phyloP scores from a whole-genome alignment of 2,888 invertebrate species.

The Caenorhabditis panamensis region DNA sequence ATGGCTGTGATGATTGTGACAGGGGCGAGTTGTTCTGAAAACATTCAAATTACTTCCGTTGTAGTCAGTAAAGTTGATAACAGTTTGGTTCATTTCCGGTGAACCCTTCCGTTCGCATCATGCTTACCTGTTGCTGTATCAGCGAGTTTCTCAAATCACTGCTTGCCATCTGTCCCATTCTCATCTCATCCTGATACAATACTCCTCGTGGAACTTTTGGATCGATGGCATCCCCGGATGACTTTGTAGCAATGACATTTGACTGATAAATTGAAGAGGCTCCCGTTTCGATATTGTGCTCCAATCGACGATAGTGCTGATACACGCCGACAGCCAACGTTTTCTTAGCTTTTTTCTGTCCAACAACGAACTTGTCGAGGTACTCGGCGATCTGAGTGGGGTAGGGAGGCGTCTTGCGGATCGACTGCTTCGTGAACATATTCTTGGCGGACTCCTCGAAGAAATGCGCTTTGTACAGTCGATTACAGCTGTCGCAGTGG shows the following conservation, averaged over 20 bases:
- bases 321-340: slow-evolving; percentile 97
- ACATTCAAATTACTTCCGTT: slow-evolving; percentile 30
- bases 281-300: slow-evolving; percentile 87
- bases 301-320: slow-evolving; percentile 96
- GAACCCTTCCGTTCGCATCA: slow-evolving; percentile 5
- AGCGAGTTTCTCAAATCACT: slow-evolving; percentile 57
- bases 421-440: slow-evolving; percentile 39
- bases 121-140: slow-evolving; percentile 41
- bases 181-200: slow-evolving; percentile 69
- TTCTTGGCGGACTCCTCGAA: slow-evolving; percentile 63
- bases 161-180: slow-evolving; percentile 62
- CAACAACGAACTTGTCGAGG: slow-evolving; percentile 95
- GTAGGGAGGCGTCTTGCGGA: slow-evolving; percentile 69
- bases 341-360: slow-evolving; percentile 89
- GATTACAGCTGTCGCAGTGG: slow-evolving; percentile 77
- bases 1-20: slow-evolving; percentile 5
- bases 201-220: slow-evolving; percentile 71
- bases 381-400: slow-evolving; percentile 91
- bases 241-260: not conserved
- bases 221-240: slow-evolving; percentile 28
- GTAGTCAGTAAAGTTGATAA: not conserved
- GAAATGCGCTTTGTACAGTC: slow-evolving; percentile 70
- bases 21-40: slow-evolving; percentile 38
- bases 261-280: slow-evolving; percentile 59
- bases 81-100: not conserved